phyloP scores from a whole-genome alignment of 2,888 invertebrate genomes.

The Scaptomyza flava region DNA sequence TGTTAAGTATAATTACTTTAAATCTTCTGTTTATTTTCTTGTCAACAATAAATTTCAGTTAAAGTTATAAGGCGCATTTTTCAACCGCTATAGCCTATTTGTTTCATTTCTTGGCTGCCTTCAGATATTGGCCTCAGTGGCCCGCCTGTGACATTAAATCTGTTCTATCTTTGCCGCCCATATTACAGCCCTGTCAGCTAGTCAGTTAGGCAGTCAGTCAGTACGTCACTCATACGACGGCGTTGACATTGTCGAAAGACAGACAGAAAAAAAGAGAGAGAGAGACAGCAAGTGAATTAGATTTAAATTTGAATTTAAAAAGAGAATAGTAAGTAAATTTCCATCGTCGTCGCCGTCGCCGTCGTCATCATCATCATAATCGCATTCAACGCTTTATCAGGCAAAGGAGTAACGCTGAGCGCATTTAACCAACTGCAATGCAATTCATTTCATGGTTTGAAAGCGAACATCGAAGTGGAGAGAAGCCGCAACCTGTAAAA shows the following conservation, averaged over 20 bases:
- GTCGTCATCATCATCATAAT: constrained; percentile 32
- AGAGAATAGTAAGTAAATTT: constrained; percentile 48
- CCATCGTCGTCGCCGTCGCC: constrained; percentile 22
- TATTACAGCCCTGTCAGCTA: constrained; percentile 18
- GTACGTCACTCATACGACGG: constrained; percentile 64
- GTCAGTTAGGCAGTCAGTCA: constrained; percentile 51
- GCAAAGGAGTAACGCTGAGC: constrained; percentile 9
- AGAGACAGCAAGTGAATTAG: constrained; percentile 66
- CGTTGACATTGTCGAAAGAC: constrained; percentile 71
- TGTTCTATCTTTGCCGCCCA: constrained; percentile 45
- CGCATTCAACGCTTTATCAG: constrained; percentile 34
- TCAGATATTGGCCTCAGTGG: constrained; percentile 38
- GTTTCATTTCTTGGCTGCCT: not conserved
- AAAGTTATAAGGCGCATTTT: constrained; percentile 16
- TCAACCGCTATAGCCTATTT: constrained; percentile 1
- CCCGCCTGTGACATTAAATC: constrained; percentile 58
- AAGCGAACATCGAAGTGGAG: constrained; percentile 9
- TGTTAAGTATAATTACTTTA: too few relatives aligned
- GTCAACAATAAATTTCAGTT: too few relatives aligned
- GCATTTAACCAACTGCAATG: constrained; percentile 51
- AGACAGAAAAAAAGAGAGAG: constrained; percentile 17
- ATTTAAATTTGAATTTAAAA: constrained; percentile 67
- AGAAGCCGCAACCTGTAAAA: constrained; percentile 40
- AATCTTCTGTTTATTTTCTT: too few relatives aligned
- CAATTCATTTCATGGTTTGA: constrained; percentile 57